These are phyloP conservation scores for Sternotherus odoratus DNA, from an alignment of 2,797 vertebrate species.

Conservation along the genomic window DNA sequence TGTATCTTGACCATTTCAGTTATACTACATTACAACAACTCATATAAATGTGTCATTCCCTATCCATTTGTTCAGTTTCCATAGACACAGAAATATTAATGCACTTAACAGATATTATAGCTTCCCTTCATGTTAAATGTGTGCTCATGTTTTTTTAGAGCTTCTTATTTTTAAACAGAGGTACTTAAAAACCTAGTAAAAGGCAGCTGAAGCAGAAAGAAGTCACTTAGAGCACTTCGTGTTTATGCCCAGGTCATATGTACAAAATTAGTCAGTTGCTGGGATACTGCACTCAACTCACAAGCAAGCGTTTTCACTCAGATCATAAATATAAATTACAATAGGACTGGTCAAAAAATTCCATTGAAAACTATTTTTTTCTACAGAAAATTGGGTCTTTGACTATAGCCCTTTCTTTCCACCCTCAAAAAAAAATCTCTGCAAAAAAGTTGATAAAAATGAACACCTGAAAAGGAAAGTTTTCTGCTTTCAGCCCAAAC, in stretches of 20 bases:
- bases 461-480: neutral
- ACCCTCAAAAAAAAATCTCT: neutral
- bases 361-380: rapidly evolving
- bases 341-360: neutral
- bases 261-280: conserved; percentile 10
- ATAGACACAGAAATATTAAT: rapidly evolving
- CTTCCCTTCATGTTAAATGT: rapidly evolving
- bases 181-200: rapidly evolving
- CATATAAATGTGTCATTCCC: neutral
- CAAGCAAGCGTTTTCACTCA: rapidly evolving
- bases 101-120: rapidly evolving
- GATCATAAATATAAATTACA: neutral
- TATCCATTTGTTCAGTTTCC: neutral
- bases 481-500: neutral
- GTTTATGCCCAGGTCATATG: rapidly evolving
- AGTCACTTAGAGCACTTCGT: rapidly evolving
- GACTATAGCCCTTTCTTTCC: neutral
- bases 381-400: neutral
- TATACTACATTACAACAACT: neutral
- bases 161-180: neutral
- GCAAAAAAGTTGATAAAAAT: neutral
- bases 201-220: rapidly evolving
- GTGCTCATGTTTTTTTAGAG: rapidly evolving
- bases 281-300: neutral
- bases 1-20: neutral